Evolutionary conservation across 2,797 vertebrate genomes (phyloP).

Genomic region (Cichlasoma orientale): DNA sequence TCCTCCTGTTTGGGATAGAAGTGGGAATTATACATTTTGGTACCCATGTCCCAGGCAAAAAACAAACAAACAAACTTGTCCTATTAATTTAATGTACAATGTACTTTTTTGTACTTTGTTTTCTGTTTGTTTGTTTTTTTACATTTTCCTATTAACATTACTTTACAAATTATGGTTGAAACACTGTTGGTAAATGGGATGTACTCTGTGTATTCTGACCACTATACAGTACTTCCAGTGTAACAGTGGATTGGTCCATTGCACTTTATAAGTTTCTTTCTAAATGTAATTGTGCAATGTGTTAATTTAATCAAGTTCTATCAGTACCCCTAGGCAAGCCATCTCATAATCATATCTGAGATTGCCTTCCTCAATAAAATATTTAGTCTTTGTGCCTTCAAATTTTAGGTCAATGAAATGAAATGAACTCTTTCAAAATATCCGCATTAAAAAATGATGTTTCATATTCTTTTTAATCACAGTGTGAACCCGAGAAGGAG

Average conservation of each 20-base stretch:
- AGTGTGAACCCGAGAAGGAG: neutral
- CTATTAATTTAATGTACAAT: neutral
- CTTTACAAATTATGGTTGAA: neutral
- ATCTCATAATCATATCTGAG: neutral
- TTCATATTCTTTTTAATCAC: constrained; percentile 14
- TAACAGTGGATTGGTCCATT: neutral
- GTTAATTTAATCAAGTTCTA: neutral
- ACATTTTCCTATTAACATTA: neutral
- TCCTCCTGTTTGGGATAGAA: neutral
- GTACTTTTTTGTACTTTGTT: neutral
- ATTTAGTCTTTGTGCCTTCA: neutral
- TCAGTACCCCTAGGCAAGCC: neutral
- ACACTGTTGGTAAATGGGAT: neutral
- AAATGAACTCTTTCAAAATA: constrained; percentile 8
- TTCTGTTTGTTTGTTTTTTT: too few species aligned
- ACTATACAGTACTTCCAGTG: accelerated
- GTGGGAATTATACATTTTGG: accelerated
- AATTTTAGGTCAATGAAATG: neutral
- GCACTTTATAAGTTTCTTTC: neutral
- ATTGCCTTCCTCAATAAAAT: constrained; percentile 4
- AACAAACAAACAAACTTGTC: too few species aligned
- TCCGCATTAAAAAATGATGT: neutral
- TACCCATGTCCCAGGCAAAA: neutral
- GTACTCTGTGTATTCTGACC: neutral
- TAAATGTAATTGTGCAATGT: neutral